Evolutionary conservation across 2,888 invertebrate genomes (phyloP), one percentile per base, ranked within the genome.

Genomic region (Copidosoma aretas): DNA sequence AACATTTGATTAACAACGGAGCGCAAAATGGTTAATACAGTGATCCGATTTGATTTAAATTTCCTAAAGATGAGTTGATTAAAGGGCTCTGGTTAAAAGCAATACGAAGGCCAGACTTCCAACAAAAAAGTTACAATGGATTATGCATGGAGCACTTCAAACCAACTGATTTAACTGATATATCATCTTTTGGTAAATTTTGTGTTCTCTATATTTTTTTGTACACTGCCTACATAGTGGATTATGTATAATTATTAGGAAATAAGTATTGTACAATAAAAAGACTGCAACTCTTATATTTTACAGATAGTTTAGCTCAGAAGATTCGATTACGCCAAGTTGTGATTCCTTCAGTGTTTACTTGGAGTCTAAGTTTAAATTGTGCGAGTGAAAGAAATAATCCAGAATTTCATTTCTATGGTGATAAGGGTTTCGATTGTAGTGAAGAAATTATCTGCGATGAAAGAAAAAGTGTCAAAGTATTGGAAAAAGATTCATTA

Each of bases 71-170:
- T 32, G 4, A 32, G 32, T 32, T 32, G 32, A 32, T 32, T 5
- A 32, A 32, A 32, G 8, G 32, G 3, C 8, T 5, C 3, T 32
- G 53, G 58, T 56, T 49, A 43, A 60, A 54, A 17, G 58, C 46
- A 49, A 57, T 73, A 46, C 41, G 10, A 22, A 25, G 51, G 32
- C 56, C 25, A 49, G 19, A 19, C 19, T 49, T 49, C 15, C 17
- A 49, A 49, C 49, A 3, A 49, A 49, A 49, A 49, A 19, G 49
- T n/a, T n/a, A 49, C 17, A 19, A 49, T n/a, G 49, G 49, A 19
- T 10, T 49, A 19, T 49, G 49, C 19, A 49, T n/a, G 10, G 17
- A 49, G 19, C 49, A 49, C 19, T 49, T 49, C 10, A 15, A 49
- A 49, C 3, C 3, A 49, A 19, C 15, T n/a, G 49, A 10, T 49